Base-by-base conservation (phyloP, 2,113 vertebrate species). In the Synchiropus splendidus region DNA sequence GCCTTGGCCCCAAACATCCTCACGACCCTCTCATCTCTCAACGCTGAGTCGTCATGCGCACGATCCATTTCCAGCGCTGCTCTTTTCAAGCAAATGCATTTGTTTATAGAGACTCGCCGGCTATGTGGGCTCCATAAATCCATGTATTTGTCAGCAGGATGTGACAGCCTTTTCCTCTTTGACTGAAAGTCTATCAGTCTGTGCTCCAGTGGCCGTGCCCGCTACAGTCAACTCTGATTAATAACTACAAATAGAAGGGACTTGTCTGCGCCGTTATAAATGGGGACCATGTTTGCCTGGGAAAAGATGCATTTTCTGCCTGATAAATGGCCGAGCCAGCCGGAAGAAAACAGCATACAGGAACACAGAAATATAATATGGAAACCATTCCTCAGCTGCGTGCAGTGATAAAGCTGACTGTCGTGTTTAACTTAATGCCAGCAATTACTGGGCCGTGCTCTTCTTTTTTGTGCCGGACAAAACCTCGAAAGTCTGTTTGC, bases 141-240 rank as follows among this genome's bases (percentile, higher is more conserved):
- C 77, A 72, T 70, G 75, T 76, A 67, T 80, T 77, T 82, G 80
- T 82, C 80, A 80, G 77, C 62, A 56, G 64, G 65, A 75, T 60
- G 75, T 70, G 80, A 80, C 77, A 78, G 60, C 67, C 73, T 79
- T 79, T 76, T 78, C 73, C 75, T 75, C 77, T 77, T 73, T 76
- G 78, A 81, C 74, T 63, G 77, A 75, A 73, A 78, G 72, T 76
- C 77, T 73, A 83, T 85, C 80, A 79, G 72, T 71, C 70, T 75
- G 74, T 77, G 74, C 73, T 78, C 69, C 78, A 77, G 67, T 75
- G 70, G 75, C 70, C 56, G 45, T 74, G 72, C 67, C 77, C 52
- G 66, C 79, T 75, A 80, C 75, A 82, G 75, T 83, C 82, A 78
- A 77, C 64, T 75, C 75, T 82, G 83, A 85, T 82, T 85, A 83